Evolutionary conservation across 2,113 vertebrate genomes (phyloP), one percentile per base, ranked within the genome.

Genomic region (Mohoua ochrocephala): DNA sequence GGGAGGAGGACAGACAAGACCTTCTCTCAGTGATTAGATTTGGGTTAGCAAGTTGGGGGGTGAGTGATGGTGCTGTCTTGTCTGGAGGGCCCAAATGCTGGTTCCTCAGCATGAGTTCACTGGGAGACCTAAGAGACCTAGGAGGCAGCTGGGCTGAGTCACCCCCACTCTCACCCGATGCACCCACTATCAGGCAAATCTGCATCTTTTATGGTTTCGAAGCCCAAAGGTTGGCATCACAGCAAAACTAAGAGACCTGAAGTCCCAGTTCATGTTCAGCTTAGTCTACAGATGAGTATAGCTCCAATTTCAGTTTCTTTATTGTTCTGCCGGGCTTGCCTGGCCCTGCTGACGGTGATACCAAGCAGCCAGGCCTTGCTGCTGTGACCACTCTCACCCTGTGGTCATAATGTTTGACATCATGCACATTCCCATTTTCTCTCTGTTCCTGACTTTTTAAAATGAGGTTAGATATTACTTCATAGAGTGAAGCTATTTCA

Each of bases 281-380:
- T 89, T 85, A 71, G 69, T 68, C 39, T 71, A 42, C 37, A 84
- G 65, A 39, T 71, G 56, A 89, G 16, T 35, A 9, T 3, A 42
- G n/a, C 44, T 89, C 24, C 24, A 21, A 13, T 64, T 91, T 81
- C 80, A 67, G 39, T 41, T 35, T 31, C 27, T 79, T 87, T 52
- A 26, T n/a, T 53, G 22, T 22, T 4, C 0, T 61, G 59, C 47
- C 15, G 63, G 56, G 16, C 44, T 86, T 68, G 42, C 42, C 70
- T 1, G 2, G 44, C 10, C 4, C 30, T 87, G 52, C 45, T 78
- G 68, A 24, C 0, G 0, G 23, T 57, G 73, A 84, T 73, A 31
- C 8, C 6, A 18, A 0, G 4, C 33, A 61, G 69, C 15, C 31
- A 69, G 59, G 37, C 3, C 0, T 37, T 87, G 35, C 24, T 61